phyloP scores from a whole-genome alignment of 2,888 invertebrate species.

The Zygogramma bicolorata region DNA sequence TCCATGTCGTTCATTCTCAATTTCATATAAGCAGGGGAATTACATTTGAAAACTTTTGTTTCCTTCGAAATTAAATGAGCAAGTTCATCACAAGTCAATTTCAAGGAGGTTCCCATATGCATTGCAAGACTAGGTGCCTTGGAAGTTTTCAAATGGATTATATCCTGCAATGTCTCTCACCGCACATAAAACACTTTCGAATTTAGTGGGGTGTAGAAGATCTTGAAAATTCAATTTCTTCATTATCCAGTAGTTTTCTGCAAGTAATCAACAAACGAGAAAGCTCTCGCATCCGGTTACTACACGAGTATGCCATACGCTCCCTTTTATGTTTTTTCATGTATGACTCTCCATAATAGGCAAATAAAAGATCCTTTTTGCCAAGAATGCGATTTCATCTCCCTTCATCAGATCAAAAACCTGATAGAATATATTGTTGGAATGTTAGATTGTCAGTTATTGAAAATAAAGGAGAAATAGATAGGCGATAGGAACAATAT shows the following conservation, averaged over 20 bases:
- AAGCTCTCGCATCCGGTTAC: conserved; percentile 46
- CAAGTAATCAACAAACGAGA: conserved; percentile 38
- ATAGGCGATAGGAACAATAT: no score
- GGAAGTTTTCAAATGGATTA: conserved; percentile 45
- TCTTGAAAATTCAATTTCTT: conserved; percentile 41
- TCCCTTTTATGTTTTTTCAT: conserved; percentile 48
- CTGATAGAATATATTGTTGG: conserved; percentile 19
- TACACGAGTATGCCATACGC: conserved; percentile 41
- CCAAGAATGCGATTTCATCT: conserved; percentile 45
- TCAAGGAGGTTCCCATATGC: conserved; percentile 48
- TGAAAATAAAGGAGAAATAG: no score
- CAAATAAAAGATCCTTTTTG: conserved; percentile 47
- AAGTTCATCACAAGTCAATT: conserved; percentile 45
- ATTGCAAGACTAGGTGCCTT: conserved; percentile 50
- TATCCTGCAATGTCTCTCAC: conserved; percentile 45
- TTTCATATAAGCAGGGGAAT: conserved; percentile 19
- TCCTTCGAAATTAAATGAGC: conserved; percentile 45
- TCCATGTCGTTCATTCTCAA: conserved; percentile 24
- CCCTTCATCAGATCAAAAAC: conserved; percentile 46
- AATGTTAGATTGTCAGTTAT: no score
- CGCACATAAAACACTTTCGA: conserved; percentile 44
- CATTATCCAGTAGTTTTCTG: conserved; percentile 33
- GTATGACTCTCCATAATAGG: conserved; percentile 45
- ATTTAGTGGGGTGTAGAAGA: conserved; percentile 45
- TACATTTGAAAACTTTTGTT: conserved; percentile 42